phyloP scores from a whole-genome alignment of 2,797 vertebrate genomes.

The Pseudotriccus pelzelni region DNA sequence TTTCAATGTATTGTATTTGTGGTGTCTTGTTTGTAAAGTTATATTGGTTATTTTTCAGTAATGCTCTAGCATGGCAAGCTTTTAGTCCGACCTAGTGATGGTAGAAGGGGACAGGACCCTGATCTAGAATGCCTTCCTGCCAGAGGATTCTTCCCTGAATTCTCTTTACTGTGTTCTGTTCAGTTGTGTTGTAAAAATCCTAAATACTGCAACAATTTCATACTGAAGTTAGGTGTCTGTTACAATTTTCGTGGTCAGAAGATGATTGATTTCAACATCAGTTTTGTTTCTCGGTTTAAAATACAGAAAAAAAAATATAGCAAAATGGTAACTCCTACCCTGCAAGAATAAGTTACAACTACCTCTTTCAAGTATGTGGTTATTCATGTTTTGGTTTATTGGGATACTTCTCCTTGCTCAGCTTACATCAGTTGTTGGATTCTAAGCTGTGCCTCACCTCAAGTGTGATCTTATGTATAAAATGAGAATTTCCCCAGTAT shows the following conservation, averaged over 20 bases:
- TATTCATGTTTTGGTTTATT: not conserved
- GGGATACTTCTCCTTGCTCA: not conserved
- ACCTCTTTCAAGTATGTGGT: not conserved
- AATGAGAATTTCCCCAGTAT: not conserved
- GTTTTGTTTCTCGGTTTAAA: not conserved
- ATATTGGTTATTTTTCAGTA: not conserved
- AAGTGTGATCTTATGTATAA: not conserved
- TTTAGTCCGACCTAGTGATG: not conserved
- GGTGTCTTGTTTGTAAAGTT: not conserved
- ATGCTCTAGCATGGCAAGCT: not conserved
- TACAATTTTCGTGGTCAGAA: not conserved
- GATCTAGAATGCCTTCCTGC: not conserved
- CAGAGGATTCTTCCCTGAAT: not conserved
- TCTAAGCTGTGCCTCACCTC: not conserved
- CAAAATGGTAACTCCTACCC: not conserved
- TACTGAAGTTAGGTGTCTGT: not conserved
- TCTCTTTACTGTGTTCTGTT: not conserved
- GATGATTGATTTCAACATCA: not conserved
- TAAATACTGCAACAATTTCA: not conserved
- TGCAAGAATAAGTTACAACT: not conserved
- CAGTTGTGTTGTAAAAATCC: not conserved
- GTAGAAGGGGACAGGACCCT: not conserved
- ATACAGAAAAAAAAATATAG: not conserved
- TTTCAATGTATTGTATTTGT: constrained; percentile 9
- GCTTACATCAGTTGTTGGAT: not conserved